phyloP scores from a whole-genome alignment of 2,113 vertebrate genomes.

The Pseudorectes ferrugineus region DNA sequence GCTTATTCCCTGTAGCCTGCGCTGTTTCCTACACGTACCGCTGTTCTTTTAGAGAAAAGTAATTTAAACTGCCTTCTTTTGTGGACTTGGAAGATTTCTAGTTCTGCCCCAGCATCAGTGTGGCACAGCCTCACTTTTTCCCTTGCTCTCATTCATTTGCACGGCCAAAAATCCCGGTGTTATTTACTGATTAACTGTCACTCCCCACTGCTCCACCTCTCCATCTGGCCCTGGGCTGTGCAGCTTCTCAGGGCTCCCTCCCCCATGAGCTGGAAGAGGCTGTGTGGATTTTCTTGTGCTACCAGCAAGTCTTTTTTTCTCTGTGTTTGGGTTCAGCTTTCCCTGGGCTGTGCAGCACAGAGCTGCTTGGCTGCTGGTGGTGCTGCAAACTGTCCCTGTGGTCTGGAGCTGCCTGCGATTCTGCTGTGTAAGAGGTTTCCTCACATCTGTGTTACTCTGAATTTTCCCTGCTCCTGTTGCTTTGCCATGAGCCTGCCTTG shows the following conservation, averaged over 20 bases:
- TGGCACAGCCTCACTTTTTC: not conserved
- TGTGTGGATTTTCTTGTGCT: not conserved
- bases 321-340: not conserved
- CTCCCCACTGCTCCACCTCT: not conserved
- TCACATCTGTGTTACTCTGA: not conserved
- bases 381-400: not conserved
- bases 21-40: not conserved
- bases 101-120: not conserved
- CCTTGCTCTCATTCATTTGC: not conserved
- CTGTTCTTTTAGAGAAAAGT: not conserved
- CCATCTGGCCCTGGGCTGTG: not conserved
- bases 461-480: not conserved
- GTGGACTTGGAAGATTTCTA: not conserved
- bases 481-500: not conserved
- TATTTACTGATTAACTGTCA: not conserved
- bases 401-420: not conserved
- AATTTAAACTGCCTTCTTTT: not conserved
- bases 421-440: not conserved
- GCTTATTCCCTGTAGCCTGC: not conserved
- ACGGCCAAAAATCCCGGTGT: rapidly evolving
- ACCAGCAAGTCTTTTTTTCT: not conserved
- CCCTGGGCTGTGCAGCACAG: not conserved
- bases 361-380: not conserved
- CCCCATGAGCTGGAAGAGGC: not conserved
- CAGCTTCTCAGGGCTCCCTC: not conserved